Conservation (phyloP, 2,113 vertebrate genomes). For the Alligator mississippiensis region DNA sequence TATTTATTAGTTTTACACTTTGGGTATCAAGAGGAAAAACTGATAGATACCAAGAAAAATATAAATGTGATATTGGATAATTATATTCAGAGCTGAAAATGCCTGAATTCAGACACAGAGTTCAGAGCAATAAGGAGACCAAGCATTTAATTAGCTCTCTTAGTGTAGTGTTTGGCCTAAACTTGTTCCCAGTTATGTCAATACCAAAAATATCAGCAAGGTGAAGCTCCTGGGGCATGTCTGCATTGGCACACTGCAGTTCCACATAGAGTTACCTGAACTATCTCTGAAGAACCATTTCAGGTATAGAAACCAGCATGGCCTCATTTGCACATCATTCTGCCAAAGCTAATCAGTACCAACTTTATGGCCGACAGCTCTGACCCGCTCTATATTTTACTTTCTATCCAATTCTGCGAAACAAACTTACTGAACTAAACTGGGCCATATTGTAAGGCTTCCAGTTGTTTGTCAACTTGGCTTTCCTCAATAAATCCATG, state of each 20-base stretch:
- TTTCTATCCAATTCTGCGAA: too few relatives aligned
- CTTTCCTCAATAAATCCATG: background rate
- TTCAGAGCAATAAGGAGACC: background rate
- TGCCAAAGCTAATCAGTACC: too few relatives aligned
- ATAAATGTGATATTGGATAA: conserved; percentile 1
- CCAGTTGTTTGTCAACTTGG: background rate
- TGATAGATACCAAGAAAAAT: background rate
- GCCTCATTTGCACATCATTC: too few relatives aligned
- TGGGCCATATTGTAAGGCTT: background rate
- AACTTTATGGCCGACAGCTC: too few relatives aligned
- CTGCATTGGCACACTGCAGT: too few relatives aligned
- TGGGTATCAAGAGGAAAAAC: background rate
- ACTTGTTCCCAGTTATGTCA: background rate
- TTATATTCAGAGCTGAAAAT: background rate
- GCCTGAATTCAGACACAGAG: background rate
- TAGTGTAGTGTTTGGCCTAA: background rate
- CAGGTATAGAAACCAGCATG: too few relatives aligned
- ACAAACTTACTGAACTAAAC: too few relatives aligned
- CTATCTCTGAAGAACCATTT: too few relatives aligned
- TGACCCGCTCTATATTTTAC: too few relatives aligned
- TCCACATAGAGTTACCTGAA: too few relatives aligned
- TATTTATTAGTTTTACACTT: background rate
- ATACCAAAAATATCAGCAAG: background rate
- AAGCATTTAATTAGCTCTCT: background rate
- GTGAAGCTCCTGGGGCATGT: background rate